phyloP scores from a whole-genome alignment of 2,888 invertebrate genomes.

The Tiliacea citrago region DNA sequence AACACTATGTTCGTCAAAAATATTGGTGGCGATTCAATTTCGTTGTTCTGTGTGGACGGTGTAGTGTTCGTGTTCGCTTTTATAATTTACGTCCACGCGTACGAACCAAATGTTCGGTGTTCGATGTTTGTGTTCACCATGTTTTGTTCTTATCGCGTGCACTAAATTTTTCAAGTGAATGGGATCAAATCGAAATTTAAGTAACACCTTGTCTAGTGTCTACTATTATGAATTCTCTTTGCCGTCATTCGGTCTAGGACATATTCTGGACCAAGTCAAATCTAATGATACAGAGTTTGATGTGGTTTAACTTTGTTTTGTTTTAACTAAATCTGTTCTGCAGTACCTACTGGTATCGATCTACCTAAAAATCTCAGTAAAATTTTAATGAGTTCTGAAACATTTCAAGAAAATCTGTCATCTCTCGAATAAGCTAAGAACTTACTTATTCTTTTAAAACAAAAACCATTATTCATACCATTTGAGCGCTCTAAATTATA shows the following conservation, averaged over 20 bases:
- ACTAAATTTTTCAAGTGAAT: background rate
- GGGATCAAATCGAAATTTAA: background rate
- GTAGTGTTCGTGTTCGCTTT: too few species aligned
- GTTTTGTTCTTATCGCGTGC: background rate
- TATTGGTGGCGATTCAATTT: too few species aligned
- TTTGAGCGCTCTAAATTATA: slow-evolving; percentile 52
- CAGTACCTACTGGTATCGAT: too few species aligned
- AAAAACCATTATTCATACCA: slow-evolving; percentile 45
- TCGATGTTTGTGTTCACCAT: too few species aligned
- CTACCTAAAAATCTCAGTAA: background rate
- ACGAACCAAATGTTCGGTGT: too few species aligned
- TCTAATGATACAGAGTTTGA: background rate
- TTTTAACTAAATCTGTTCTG: background rate
- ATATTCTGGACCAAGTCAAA: background rate
- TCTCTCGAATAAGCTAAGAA: slow-evolving; percentile 7
- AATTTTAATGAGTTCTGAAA: background rate
- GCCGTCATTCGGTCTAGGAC: background rate
- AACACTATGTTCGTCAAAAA: too few species aligned
- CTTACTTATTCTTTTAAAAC: slow-evolving; percentile 26
- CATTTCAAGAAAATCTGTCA: slow-evolving; percentile 20
- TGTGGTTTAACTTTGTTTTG: background rate
- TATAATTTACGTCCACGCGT: too few species aligned
- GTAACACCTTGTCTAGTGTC: too few species aligned
- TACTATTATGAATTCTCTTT: background rate
- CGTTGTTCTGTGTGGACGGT: too few species aligned